phyloP scores from a whole-genome alignment of 2,888 invertebrate species.

The Macropis europaea region DNA sequence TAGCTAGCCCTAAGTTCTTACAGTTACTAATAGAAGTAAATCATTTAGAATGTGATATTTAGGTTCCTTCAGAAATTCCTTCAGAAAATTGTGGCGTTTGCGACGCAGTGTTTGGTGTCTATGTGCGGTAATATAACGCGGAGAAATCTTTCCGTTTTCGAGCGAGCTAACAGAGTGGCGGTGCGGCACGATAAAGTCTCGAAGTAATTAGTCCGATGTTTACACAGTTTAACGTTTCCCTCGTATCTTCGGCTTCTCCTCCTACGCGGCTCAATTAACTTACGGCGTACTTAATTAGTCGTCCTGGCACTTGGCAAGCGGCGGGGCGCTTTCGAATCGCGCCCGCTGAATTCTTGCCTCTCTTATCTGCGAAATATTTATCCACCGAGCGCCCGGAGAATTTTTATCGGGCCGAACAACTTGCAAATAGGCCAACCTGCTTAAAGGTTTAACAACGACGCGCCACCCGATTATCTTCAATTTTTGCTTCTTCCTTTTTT shows the following conservation, averaged over 20 bases:
- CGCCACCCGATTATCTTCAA: too few relatives aligned
- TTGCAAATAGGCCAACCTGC: background rate
- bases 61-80: too few relatives aligned
- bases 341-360: constrained; percentile 25
- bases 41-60: too few relatives aligned
- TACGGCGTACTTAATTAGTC: constrained; percentile 74
- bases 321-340: constrained; percentile 44
- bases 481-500: too few relatives aligned
- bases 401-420: constrained; percentile 33
- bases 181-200: constrained; percentile 68
- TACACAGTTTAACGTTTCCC: constrained; percentile 72
- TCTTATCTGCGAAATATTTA: constrained; percentile 44
- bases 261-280: constrained; percentile 72
- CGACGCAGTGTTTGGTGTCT: background rate
- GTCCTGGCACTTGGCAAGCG: constrained; percentile 58
- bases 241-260: constrained; percentile 62
- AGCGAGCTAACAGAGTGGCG: constrained; percentile 20
- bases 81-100: background rate
- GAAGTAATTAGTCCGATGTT: constrained; percentile 74
- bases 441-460: background rate
- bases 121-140: too few relatives aligned
- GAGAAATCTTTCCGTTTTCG: constrained; percentile 7
- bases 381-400: constrained; percentile 15
- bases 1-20: too few relatives aligned
- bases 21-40: too few relatives aligned